Evolutionary conservation across 2,888 invertebrate species (phyloP).

Genomic region (Branchellion lobata): DNA sequence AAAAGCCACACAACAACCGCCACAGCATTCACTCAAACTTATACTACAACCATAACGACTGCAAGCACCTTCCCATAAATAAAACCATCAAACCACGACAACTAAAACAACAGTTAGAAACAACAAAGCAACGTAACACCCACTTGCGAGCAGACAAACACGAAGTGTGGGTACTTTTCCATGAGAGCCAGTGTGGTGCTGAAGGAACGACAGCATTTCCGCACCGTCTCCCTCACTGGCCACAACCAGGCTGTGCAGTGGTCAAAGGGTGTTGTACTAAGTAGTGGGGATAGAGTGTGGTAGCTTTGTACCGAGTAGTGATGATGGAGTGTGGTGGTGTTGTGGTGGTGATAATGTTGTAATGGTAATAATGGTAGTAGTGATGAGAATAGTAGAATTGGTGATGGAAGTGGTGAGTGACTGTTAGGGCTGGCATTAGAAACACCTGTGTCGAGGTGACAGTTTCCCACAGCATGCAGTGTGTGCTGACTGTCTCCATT

Average conservation of each 20-base stretch:
- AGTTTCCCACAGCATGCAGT: conserved; percentile 64
- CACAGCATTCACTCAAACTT: background rate
- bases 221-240: conserved; percentile 65
- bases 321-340: background rate
- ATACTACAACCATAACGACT: background rate
- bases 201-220: conserved; percentile 66
- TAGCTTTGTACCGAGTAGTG: background rate
- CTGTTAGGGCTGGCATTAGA: background rate
- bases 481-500: conserved; percentile 63
- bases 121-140: background rate
- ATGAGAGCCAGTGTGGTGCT: conserved; percentile 63
- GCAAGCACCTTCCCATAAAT: background rate
- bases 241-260: conserved; percentile 65
- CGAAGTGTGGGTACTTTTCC: conserved; percentile 63
- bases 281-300: background rate
- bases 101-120: background rate
- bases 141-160: conserved; percentile 65
- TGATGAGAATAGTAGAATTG: background rate
- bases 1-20: no score
- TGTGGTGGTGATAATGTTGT: background rate
- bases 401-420: background rate
- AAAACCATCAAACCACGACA: background rate
- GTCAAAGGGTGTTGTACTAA: no score
- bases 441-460: conserved; percentile 64
- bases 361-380: no score